Evolutionary conservation across 2,113 vertebrate genomes (phyloP), one percentile per base, ranked within the genome.

Genomic region (Nothobranchius kuhntae): DNA sequence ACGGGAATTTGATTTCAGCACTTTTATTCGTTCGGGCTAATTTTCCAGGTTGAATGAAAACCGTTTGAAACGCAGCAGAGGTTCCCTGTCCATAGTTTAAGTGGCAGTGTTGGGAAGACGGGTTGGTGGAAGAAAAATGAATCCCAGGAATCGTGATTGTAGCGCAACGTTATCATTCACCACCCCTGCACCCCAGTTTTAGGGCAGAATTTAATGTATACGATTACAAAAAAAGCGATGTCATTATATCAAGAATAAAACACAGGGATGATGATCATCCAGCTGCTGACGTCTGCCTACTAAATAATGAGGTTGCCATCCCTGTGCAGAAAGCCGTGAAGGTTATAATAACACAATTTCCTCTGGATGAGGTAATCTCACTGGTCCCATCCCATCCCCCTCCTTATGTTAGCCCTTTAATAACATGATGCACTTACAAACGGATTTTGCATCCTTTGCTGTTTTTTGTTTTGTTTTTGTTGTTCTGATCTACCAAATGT

Each of bases 351-450:
- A 80, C 70, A 74, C 83, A 86, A 68, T 83, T 81, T 82, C 69
- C 26, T 40, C 48, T 75, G 63, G 82, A 89, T 87, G 90, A 89
- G 89, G 90, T 90, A 80, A 89, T 89, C 73, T 81, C 53, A 78
- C 71, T 42, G 10, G 73, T 72, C 54, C 54, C 63, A 45, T 35
- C 83, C 86, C 87, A 70, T 66, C 87, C 87, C 85, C 88, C 88
- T 76, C 77, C 50, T 50, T 78, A 80, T 83, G 80, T 85, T 71
- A 74, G 76, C 64, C 72, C 55, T 65, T 9, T 40, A 40, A 40
- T 40, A 40, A 40, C 59, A 59, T 62, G 79, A 86, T 78, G 75
- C 58, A 72, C 51, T 79, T 65, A 67, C 14, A 48, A 68, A 62
- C 47, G n/a, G 42, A 45, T 42, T 40, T 53, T 67, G 47, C 66